phyloP scores from a whole-genome alignment of 2,888 invertebrate species.

The Meganola albula region DNA sequence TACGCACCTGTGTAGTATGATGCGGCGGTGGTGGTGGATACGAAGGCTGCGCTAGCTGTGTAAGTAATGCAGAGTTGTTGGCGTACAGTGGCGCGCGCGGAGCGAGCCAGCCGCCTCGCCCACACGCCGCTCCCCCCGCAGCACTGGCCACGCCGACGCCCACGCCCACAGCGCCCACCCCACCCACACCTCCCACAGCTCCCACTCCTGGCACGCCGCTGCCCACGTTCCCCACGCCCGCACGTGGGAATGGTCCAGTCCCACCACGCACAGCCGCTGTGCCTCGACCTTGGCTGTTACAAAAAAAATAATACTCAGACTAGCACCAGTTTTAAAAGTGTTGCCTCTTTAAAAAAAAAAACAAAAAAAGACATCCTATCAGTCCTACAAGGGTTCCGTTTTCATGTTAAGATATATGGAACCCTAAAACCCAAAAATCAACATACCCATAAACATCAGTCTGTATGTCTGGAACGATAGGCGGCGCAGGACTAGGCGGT shows the following conservation, averaged over 20 bases:
- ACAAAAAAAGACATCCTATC: no score
- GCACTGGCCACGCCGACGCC: conserved; percentile 19
- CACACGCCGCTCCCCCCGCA: conserved; percentile 19
- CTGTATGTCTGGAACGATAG: conserved; percentile 67
- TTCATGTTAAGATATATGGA: neutral
- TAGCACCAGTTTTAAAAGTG: no score
- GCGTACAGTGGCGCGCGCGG: conserved; percentile 58
- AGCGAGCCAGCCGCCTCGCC: conserved; percentile 37
- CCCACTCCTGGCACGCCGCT: conserved; percentile 15
- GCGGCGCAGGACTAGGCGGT: conserved; percentile 80
- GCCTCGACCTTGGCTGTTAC: conserved; percentile 40
- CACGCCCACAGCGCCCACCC: conserved; percentile 22
- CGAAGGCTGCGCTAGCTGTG: conserved; percentile 81
- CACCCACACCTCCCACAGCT: conserved; percentile 30
- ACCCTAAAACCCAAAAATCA: neutral
- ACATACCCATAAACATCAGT: conserved; percentile 56
- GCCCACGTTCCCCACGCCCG: conserved; percentile 11
- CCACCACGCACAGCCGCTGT: conserved; percentile 14
- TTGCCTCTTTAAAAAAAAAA: no score
- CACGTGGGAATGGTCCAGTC: conserved; percentile 16
- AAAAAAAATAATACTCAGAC: neutral
- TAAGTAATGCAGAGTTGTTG: conserved; percentile 74
- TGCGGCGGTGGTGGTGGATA: conserved; percentile 69
- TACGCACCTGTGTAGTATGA: conserved; percentile 32
- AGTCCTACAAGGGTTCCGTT: no score